A percentile compares a stretch with the other conserved stretches of the same genome.
phyloP scores from a whole-genome alignment of 2,888 invertebrate species.

The Fissipunctia ypsillon region DNA sequence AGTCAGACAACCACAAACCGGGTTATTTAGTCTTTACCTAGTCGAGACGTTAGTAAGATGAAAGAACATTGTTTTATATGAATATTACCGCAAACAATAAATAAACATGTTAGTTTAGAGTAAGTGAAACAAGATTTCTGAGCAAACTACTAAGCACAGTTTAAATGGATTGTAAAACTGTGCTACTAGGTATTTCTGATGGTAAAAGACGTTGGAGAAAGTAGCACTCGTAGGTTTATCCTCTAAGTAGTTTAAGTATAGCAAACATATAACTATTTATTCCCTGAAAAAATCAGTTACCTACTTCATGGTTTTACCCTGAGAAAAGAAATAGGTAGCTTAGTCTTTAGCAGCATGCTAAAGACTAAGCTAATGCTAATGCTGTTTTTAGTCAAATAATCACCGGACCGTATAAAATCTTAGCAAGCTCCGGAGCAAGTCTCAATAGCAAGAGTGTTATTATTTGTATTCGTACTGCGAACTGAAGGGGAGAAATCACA shows the following conservation, averaged over 20 bases:
- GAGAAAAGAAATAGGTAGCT: neutral
- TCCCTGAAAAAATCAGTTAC: neutral
- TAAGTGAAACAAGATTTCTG: neutral
- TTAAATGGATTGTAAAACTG: neutral
- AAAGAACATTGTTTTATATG: conserved; percentile 31
- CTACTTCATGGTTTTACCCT: neutral
- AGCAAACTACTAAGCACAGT: conserved; percentile 11
- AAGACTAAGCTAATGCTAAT: too few species aligned
- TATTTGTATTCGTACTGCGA: conserved; percentile 45
- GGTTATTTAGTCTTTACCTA: conserved; percentile 34
- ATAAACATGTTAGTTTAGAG: conserved; percentile 11
- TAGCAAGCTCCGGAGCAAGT: conserved; percentile 40
- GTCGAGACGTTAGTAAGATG: conserved; percentile 15
- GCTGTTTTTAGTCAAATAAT: conserved; percentile 8
- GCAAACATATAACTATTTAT: neutral
- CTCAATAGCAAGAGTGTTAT: conserved; percentile 45
- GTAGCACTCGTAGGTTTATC: neutral
- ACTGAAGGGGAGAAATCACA: conserved; percentile 86
- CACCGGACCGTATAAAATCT: conserved; percentile 37
- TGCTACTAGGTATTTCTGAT: neutral
- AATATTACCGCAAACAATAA: conserved; percentile 14
- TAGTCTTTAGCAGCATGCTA: neutral
- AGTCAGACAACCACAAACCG: conserved; percentile 74
- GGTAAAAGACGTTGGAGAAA: neutral
- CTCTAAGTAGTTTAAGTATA: neutral